phyloP scores from a whole-genome alignment of 1,140 invertebrate species.

The Melipona quadrifasciata region DNA sequence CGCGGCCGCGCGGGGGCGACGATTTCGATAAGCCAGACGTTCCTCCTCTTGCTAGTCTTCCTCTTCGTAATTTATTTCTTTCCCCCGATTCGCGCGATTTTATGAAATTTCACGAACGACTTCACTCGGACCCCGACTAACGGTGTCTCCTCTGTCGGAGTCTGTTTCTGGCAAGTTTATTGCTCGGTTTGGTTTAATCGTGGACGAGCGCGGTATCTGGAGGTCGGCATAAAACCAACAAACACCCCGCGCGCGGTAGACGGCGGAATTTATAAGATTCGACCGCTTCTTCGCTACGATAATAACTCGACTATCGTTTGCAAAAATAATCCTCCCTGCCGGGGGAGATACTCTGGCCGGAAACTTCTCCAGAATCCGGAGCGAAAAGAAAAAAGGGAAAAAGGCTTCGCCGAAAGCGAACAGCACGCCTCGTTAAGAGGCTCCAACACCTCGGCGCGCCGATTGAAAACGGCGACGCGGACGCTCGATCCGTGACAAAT shows the following conservation, averaged over 20 bases:
- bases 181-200: neutral
- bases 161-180: neutral
- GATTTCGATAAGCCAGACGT: slow-evolving; percentile 24
- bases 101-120: neutral
- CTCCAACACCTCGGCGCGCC: too few species aligned
- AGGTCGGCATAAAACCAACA: neutral
- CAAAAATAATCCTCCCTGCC: neutral
- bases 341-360: neutral
- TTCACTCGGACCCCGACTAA: neutral
- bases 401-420: neutral
- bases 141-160: neutral
- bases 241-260: neutral
- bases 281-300: neutral
- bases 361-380: neutral
- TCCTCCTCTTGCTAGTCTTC: neutral
- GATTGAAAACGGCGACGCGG: slow-evolving; percentile 14
- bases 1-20: neutral
- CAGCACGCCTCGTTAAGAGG: slow-evolving; percentile 13
- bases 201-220: neutral
- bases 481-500: slow-evolving; percentile 54
- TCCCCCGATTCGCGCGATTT: neutral
- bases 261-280: neutral
- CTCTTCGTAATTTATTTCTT: neutral
- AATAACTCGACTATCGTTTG: neutral
- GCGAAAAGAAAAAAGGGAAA: too few species aligned